Base-by-base conservation (phyloP, 1,140 invertebrate species). In the Geopemphigus sp. region DNA sequence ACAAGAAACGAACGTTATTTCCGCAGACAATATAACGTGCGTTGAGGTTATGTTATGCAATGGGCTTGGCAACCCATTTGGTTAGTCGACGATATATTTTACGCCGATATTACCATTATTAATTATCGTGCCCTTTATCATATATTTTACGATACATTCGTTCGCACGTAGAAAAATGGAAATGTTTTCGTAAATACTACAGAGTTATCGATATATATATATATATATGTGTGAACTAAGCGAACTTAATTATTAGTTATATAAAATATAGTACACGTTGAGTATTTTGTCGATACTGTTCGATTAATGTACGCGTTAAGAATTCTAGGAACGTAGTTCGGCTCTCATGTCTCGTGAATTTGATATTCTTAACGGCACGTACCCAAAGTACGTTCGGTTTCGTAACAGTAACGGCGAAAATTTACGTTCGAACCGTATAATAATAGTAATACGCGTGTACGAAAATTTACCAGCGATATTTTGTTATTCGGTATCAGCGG, bases 1-100 rank as follows among this genome's bases (percentile, higher is more conserved):
- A 47, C 22, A 68, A 68, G 45, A 68, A 68, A 68, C 39, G 17
- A 68, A 68, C 24, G 54, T 72, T 29, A 72, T 54, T 54, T 72
- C 54, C 17, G 29, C 24, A 11, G 47, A 22, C 47, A 8, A 29
- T 26, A 29, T 72, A 54, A 72, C 54, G 29, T 12, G 19, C 5
- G 17, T 19, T 26, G 26, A n/a, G 15, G 26, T 72, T 72, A 32
- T 72, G 61, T 63, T 63, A 63, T 63, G 61, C 61, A 63, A 63
- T 63, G 26, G 24, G 61, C 24, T 63, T 63, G 26, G 26, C 15
- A 32, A 63, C 15, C 19, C 26, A 63, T 63, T 63, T 19, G 32
- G 15, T 63, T 63, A 15, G 29, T 61, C n/a, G n/a, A n/a, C n/a
- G 47, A 50, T 29, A 3, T 63, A 63, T 63, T 63, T 32, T 63